phyloP scores from a whole-genome alignment of 2,113 vertebrate species.

The Pristiophorus japonicus region DNA sequence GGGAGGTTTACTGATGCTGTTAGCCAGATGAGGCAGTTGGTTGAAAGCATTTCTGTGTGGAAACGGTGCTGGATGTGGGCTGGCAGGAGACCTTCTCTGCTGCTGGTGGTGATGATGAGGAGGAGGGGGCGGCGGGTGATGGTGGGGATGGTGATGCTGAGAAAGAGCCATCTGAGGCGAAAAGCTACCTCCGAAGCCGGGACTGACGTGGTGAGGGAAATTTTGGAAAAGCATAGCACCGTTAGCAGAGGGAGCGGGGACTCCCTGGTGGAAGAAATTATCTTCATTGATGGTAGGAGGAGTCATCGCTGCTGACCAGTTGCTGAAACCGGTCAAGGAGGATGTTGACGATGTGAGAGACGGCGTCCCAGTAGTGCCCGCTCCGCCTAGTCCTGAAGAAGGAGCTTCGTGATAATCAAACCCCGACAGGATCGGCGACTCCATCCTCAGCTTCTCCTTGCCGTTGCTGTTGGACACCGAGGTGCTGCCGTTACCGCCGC shows the following conservation, averaged over 20 bases:
- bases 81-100: constrained; percentile 86
- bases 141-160: constrained; percentile 68
- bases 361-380: constrained; percentile 64
- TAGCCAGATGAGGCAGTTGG: constrained; percentile 89
- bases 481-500: constrained; percentile 72
- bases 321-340: constrained; percentile 90
- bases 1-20: constrained; percentile 88
- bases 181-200: constrained; percentile 92
- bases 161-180: constrained; percentile 92
- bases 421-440: constrained; percentile 84
- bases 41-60: constrained; percentile 92
- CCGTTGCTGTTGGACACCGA: constrained; percentile 70
- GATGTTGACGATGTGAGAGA: constrained; percentile 85
- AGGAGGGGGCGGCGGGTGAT: constrained; percentile 75
- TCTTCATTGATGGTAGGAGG: constrained; percentile 93
- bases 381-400: constrained; percentile 72
- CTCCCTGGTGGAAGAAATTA: constrained; percentile 87
- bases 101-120: constrained; percentile 94
- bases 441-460: constrained; percentile 88
- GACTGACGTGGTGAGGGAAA: constrained; percentile 92
- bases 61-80: constrained; percentile 87
- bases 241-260: constrained; percentile 80
- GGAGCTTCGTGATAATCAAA: constrained; percentile 90
- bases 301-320: constrained; percentile 93
- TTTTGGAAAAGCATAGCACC: constrained; percentile 94